These are phyloP conservation scores for Clarias platycephalus DNA, from an alignment of 2,797 vertebrate genomes.

Conservation along the genomic window DNA sequence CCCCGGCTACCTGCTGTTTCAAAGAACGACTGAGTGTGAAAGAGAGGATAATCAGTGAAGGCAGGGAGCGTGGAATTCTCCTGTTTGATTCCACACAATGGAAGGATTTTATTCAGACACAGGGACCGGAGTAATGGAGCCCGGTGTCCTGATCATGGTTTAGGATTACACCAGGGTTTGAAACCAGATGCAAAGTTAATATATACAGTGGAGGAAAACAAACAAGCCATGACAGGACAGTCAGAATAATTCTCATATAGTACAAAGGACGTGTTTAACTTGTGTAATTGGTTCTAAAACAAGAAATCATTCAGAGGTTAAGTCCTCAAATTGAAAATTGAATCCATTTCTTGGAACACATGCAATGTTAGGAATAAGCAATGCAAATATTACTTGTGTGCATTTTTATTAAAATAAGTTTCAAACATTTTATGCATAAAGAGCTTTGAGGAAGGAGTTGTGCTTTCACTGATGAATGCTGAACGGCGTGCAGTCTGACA, in stretches of 20 bases:
- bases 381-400: neutral
- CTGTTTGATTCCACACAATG: slow-evolving; percentile 69
- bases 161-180: slow-evolving; percentile 49
- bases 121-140: slow-evolving; percentile 67
- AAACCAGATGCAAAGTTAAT: slow-evolving; percentile 44
- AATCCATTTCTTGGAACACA: neutral
- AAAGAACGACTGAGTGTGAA: slow-evolving; percentile 49
- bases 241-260: slow-evolving; percentile 17
- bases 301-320: slow-evolving; percentile 23
- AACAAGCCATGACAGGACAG: slow-evolving; percentile 37
- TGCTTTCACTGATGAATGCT: neutral
- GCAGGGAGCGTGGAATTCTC: slow-evolving; percentile 58
- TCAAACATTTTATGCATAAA: neutral
- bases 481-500: neutral
- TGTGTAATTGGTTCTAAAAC: neutral
- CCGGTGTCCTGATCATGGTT: slow-evolving; percentile 57
- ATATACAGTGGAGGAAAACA: slow-evolving; percentile 41
- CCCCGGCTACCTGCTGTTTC: slow-evolving; percentile 74
- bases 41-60: slow-evolving; percentile 13
- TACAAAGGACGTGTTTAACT: slow-evolving; percentile 2
- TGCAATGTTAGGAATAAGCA: neutral
- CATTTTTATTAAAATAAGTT: slow-evolving; percentile 11
- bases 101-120: slow-evolving; percentile 65
- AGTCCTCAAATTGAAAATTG: neutral
- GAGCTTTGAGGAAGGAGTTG: neutral